Conservation (phyloP, 2,113 vertebrate genomes). For the Macrotis lagotis region DNA sequence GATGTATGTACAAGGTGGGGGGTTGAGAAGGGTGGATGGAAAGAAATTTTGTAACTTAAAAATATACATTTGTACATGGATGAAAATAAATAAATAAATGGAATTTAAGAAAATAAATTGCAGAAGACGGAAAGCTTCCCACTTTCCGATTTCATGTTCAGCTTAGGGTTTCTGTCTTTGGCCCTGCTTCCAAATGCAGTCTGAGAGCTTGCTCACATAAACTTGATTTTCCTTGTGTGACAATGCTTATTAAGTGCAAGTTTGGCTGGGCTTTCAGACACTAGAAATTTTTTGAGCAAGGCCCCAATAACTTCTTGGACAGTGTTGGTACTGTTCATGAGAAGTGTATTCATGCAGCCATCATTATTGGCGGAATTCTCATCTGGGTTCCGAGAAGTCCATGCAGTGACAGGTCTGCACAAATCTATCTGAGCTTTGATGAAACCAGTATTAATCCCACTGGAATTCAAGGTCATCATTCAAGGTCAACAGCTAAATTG, state of each 20-base stretch:
- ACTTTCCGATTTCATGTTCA: too few species aligned
- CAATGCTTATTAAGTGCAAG: conserved; percentile 97
- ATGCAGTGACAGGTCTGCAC: conserved; percentile 90
- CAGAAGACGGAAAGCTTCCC: too few species aligned
- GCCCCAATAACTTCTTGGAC: conserved; percentile 95
- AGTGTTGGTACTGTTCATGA: conserved; percentile 96
- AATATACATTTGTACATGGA: too few species aligned
- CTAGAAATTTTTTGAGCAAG: conserved; percentile 93
- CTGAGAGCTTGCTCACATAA: too few species aligned
- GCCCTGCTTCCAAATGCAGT: too few species aligned
- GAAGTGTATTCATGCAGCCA: conserved; percentile 90
- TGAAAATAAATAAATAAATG: too few species aligned
- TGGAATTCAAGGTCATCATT: conserved; percentile 94
- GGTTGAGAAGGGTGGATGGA: too few species aligned
- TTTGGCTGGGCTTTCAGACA: conserved; percentile 96
- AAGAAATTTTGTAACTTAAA: too few species aligned
- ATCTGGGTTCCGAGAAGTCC: conserved; percentile 72
- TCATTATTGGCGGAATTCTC: conserved; percentile 61
- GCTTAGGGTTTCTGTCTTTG: too few species aligned
- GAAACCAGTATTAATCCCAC: conserved; percentile 95
- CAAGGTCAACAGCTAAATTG: conserved; percentile 92
- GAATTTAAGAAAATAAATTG: too few species aligned
- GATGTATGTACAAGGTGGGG: too few species aligned
- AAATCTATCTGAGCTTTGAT: conserved; percentile 98
- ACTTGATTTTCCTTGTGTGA: conserved; percentile 94